Base-by-base conservation (phyloP, 2,113 vertebrate species). In the Toxotes jaculatrix region DNA sequence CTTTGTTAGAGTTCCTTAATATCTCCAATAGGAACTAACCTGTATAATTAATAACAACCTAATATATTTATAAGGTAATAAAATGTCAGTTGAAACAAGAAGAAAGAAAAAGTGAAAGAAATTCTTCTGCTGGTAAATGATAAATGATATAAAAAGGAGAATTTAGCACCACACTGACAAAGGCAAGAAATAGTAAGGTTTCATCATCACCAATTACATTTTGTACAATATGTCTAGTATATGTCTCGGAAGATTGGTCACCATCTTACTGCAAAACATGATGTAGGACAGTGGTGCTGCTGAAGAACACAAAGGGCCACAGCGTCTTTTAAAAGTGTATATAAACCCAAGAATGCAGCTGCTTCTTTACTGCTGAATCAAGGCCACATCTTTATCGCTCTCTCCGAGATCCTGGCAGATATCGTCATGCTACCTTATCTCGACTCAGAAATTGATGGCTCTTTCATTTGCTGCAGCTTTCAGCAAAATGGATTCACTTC, bases 341-440 rank as follows among this genome's bases (percentile, higher is more conserved):
- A 23, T n/a, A 53, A 64, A 79, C 10, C 63, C 19, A 34, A 61
- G 6, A 65, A 43, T 47, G 62, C 60, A 31, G 73, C 67, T 40
- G 16, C 60, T 51, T 78, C 27, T 83, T 55, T n/a, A 23, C 36
- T 1, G 59, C 80, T 32, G 65, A 84, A 23, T 40, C 70, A 53
- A 77, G 34, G 17, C 71, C 59, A 69, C 40, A 11, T 85, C 71
- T 84, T 64, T 83, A 85, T 77, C 43, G 2, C 27, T 60, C 40
- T n/a, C 67, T n/a, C 36, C 0, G 61, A 86, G 47, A 88, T 87
- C 17, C 61, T 53, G 47, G 67, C 56, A 69, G 88, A 90, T 79
- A 51, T 23, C 36, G 57, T 83, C 76, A 45, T 68, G 8, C 61
- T n/a, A 36, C 5, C 77, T 90, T 79, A 80, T 87, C 88, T 89